Evolutionary conservation across 2,113 vertebrate genomes (phyloP), one percentile per base, ranked within the genome.

Genomic region (Dolichotis patagonum): DNA sequence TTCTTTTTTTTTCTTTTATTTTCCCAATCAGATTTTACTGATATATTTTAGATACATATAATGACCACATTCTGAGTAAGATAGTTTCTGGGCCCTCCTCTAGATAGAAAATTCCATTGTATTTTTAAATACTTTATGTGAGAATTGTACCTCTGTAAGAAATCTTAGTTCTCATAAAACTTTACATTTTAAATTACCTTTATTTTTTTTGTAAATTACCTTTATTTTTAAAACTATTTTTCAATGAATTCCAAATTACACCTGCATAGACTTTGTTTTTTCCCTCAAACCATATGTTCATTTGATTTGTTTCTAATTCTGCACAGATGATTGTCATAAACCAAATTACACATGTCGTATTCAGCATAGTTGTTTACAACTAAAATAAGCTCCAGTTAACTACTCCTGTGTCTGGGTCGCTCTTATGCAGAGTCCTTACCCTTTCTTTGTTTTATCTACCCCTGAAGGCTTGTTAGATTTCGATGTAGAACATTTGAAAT

Each of bases 181-280:
- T 60, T 93, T 65, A 38, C 5, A 63, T 83, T 97, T 94, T 96
- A 85, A 85, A 54, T 73, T 58, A 82, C 8, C 32, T 96, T 43
- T 52, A 46, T 87, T 92, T 83, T 97, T 94, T n/a, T n/a, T n/a
- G n/a, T 96, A 85, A 85, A 54, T 73, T 58, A 82, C 8, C 32
- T 95, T 43, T 52, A 46, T 87, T 92, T 96, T 94, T 91, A 16
- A 81, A 84, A 83, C 52, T 41, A 41, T 20, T 96, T 96, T 85
- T 92, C 16, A 95, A 13, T 84, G 95, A 93, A 82, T 95, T 73
- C 17, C 13, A 95, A 84, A 80, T 65, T 90, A 75, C 83, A 85
- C 38, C 67, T 93, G 24, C 28, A 54, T 92, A 94, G 52, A 78
- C 90, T 94, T 96, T 92, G n/a, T 46, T 97, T 93, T 96, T 89